These are phyloP conservation scores for Pseudochromis fuscus DNA, from an alignment of 2,797 vertebrate species.

Conservation along the genomic window DNA sequence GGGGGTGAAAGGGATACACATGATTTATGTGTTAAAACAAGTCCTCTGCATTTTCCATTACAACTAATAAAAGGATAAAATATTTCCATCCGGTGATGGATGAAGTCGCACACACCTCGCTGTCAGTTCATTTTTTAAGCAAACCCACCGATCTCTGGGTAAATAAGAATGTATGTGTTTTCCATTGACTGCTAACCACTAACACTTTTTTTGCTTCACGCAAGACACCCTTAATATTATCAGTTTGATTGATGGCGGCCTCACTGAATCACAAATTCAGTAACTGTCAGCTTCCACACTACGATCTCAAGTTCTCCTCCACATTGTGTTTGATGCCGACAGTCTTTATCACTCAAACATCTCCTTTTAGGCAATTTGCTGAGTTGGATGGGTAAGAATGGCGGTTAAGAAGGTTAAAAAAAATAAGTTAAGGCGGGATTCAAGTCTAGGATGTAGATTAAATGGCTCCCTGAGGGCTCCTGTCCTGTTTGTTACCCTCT, in stretches of 20 bases:
- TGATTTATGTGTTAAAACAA: conserved; percentile 87
- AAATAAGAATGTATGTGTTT: conserved; percentile 83
- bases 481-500: conserved; percentile 59
- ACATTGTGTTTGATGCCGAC: conserved; percentile 34
- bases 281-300: conserved; percentile 63
- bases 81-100: conserved; percentile 84
- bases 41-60: conserved; percentile 84
- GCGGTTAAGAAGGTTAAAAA: conserved; percentile 50
- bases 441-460: conserved; percentile 63
- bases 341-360: conserved; percentile 58
- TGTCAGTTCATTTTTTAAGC: conserved; percentile 87
- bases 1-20: conserved; percentile 61
- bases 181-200: conserved; percentile 73
- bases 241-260: conserved; percentile 67
- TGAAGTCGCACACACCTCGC: conserved; percentile 79
- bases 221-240: conserved; percentile 68
- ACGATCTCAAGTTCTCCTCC: conserved; percentile 33
- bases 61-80: conserved; percentile 85
- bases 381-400: conserved; percentile 55
- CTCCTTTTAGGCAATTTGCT: conserved; percentile 56
- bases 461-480: conserved; percentile 62
- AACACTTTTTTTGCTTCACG: conserved; percentile 56
- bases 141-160: conserved; percentile 76
- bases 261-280: conserved; percentile 40
- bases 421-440: conserved; percentile 64